phyloP scores from a whole-genome alignment of 2,888 invertebrate species.

The Eristalinus aeneus region DNA sequence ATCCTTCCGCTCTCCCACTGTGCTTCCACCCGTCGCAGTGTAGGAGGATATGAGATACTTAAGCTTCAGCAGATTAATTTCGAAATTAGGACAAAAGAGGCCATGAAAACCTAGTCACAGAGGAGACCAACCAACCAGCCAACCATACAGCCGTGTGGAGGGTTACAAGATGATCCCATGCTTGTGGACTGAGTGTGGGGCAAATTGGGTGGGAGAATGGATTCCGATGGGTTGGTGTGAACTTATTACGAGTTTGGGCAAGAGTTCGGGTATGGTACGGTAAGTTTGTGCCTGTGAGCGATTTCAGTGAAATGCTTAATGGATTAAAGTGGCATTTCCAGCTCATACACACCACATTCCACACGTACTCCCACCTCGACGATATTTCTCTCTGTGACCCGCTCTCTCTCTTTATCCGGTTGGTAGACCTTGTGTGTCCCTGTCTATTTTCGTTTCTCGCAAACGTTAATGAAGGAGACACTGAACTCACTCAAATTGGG shows the following conservation, averaged over 20 bases:
- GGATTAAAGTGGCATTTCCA: slow-evolving; percentile 62
- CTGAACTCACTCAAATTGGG: slow-evolving; percentile 22
- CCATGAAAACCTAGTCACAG: slow-evolving; percentile 5
- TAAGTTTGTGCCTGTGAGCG: slow-evolving; percentile 26
- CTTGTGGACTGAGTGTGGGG: slow-evolving; percentile 15
- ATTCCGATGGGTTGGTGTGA: slow-evolving; percentile 38
- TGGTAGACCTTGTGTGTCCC: neutral
- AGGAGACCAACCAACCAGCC: neutral
- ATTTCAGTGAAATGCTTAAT: slow-evolving; percentile 54
- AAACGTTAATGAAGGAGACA: slow-evolving; percentile 27
- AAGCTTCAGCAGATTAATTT: slow-evolving; percentile 70
- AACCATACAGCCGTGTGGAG: neutral
- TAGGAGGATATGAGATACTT: slow-evolving; percentile 62
- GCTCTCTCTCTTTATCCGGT: neutral
- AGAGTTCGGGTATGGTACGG: slow-evolving; percentile 2
- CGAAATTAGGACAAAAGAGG: slow-evolving; percentile 68
- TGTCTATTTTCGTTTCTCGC: neutral
- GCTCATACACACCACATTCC: slow-evolving; percentile 24
- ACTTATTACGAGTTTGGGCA: slow-evolving; percentile 61
- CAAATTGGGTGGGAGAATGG: slow-evolving; percentile 21
- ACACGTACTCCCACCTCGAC: neutral
- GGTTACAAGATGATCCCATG: slow-evolving; percentile 1
- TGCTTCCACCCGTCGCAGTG: neutral
- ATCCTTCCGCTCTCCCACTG: neutral
- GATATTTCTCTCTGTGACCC: neutral